phyloP scores from a whole-genome alignment of 2,888 invertebrate genomes.

The Drosophila testacea region DNA sequence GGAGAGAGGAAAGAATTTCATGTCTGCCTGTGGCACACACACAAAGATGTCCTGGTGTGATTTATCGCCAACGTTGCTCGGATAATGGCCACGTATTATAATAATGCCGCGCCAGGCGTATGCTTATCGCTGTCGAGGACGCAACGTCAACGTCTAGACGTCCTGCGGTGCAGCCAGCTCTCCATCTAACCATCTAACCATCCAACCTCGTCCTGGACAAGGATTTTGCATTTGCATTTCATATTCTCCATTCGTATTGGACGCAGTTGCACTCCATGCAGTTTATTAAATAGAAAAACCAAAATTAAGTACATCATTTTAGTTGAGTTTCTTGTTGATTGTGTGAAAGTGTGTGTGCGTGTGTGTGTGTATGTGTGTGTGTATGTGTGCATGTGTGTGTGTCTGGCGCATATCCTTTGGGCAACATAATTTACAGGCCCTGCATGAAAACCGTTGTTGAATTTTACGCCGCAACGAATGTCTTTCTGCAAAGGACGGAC shows the following conservation, averaged over 20 bases:
- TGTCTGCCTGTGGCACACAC: conserved; percentile 75
- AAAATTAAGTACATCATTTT: conserved; percentile 76
- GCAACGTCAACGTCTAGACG: conserved; percentile 77
- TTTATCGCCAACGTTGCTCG: conserved; percentile 75
- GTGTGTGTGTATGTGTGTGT: conserved; percentile 3
- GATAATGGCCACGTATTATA: conserved; percentile 81
- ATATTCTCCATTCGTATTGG: conserved; percentile 40
- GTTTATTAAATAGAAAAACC: conserved; percentile 74
- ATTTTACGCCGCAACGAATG: conserved; percentile 74
- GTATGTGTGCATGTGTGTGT: conserved; percentile 20
- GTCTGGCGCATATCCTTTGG: conserved; percentile 81
- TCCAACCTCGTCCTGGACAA: conserved; percentile 35
- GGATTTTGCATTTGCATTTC: conserved; percentile 41
- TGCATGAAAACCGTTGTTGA: conserved; percentile 65
- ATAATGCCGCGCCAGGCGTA: conserved; percentile 77
- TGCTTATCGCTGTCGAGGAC: conserved; percentile 76
- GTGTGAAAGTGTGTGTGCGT: conserved; percentile 9
- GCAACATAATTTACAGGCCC: conserved; percentile 70
- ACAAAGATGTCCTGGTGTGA: conserved; percentile 80
- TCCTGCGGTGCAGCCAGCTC: conserved; percentile 69
- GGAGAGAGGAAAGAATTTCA: conserved; percentile 4
- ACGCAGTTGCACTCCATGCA: conserved; percentile 51
- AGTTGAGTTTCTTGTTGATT: conserved; percentile 59
- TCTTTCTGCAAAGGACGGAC: conserved; percentile 55
- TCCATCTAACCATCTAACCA: background rate